phyloP scores from a whole-genome alignment of 2,797 vertebrate species.

The Bufotes viridis region DNA sequence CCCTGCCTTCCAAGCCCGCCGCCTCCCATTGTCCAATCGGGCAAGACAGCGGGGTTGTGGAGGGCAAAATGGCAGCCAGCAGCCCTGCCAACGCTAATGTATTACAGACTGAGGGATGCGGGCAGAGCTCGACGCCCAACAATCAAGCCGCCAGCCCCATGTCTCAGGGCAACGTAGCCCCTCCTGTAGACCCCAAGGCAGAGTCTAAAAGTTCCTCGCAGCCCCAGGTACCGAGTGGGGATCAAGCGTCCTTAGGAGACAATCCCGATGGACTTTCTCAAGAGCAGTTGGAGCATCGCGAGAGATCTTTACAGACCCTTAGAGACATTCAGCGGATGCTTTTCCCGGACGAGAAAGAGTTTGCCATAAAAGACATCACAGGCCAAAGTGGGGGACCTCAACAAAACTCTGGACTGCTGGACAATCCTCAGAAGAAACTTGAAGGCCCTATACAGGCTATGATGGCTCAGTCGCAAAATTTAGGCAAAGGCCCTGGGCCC shows the following conservation, averaged over 20 bases:
- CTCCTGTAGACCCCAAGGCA: slow-evolving; percentile 78
- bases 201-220: slow-evolving; percentile 69
- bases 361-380: slow-evolving; percentile 77
- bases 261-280: slow-evolving; percentile 97
- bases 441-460: slow-evolving; percentile 98
- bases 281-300: slow-evolving; percentile 85
- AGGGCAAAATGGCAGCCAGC: slow-evolving; percentile 88
- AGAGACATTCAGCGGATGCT: slow-evolving; percentile 98
- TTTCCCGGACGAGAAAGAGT: slow-evolving; percentile 92
- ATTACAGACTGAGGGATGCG: slow-evolving; percentile 78
- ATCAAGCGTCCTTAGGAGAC: slow-evolving; percentile 87
- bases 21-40: slow-evolving; percentile 78
- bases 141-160: slow-evolving; percentile 86
- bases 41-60: slow-evolving; percentile 86
- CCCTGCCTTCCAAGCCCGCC: slow-evolving; percentile 83
- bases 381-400: slow-evolving; percentile 74
- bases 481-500: slow-evolving; percentile 90
- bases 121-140: slow-evolving; percentile 82
- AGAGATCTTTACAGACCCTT: slow-evolving; percentile 84
- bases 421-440: slow-evolving; percentile 81
- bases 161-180: slow-evolving; percentile 82
- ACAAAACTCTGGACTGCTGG: slow-evolving; percentile 74
- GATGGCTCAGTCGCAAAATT: slow-evolving; percentile 98
- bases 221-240: slow-evolving; percentile 82
- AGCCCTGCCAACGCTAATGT: slow-evolving; percentile 85